Percentiles rank a stretch among this genome's conserved stretches.
These are phyloP conservation scores for Octodonta nipae DNA, from an alignment of 2,888 invertebrate genomes.

Conservation along the genomic window DNA sequence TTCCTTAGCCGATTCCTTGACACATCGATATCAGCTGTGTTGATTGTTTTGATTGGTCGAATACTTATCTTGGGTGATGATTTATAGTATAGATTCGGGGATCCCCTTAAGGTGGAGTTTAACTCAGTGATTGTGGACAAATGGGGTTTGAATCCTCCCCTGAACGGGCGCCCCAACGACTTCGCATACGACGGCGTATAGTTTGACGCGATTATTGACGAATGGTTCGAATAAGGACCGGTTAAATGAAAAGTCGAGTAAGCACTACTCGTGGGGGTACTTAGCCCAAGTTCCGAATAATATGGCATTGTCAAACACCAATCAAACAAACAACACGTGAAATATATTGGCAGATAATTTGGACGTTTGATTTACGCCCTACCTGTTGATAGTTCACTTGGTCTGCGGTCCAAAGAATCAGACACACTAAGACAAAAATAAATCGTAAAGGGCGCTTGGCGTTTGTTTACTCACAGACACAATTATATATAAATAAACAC, in stretches of 20 bases:
- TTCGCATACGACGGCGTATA: slow-evolving; percentile 21
- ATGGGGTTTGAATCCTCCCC: slow-evolving; percentile 55
- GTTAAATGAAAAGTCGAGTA: slow-evolving; percentile 40
- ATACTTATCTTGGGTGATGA: slow-evolving; percentile 36
- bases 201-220: slow-evolving; percentile 31
- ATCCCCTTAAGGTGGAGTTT: slow-evolving; percentile 37
- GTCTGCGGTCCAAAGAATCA: slow-evolving; percentile 1
- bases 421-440: too few relatives aligned
- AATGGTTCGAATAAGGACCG: slow-evolving; percentile 43
- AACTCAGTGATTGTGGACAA: slow-evolving; percentile 59
- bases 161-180: slow-evolving; percentile 24
- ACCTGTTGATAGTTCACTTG: not conserved
- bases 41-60: slow-evolving; percentile 62
- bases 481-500: too few relatives aligned
- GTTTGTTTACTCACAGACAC: too few relatives aligned
- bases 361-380: slow-evolving; percentile 1
- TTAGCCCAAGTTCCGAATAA: slow-evolving; percentile 44
- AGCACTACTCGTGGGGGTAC: slow-evolving; percentile 43
- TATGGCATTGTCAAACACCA: slow-evolving; percentile 44
- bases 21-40: slow-evolving; percentile 77
- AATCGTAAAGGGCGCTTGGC: too few relatives aligned
- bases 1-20: slow-evolving; percentile 50
- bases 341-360: not conserved
- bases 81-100: slow-evolving; percentile 40
- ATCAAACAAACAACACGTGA: slow-evolving; percentile 10